phyloP scores from a whole-genome alignment of 2,888 invertebrate species.

The Phlogophora meticulosa region DNA sequence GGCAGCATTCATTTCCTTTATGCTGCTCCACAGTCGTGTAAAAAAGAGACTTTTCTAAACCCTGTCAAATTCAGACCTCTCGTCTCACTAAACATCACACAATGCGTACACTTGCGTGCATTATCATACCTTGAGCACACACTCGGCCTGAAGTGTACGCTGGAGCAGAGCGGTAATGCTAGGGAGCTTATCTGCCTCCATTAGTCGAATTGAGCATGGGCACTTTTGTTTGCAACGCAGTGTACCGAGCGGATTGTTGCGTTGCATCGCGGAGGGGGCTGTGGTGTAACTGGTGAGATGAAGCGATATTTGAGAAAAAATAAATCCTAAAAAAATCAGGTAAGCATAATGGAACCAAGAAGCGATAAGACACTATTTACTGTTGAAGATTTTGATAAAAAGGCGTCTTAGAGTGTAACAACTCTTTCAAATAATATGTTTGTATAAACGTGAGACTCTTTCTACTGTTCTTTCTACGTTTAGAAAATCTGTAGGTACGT shows the following conservation, averaged over 20 bases:
- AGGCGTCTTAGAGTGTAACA: no score
- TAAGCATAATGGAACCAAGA: no score
- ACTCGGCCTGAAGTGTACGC: conserved; percentile 51
- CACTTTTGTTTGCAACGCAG: conserved; percentile 75
- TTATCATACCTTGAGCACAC: conserved; percentile 47
- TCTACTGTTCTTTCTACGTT: no score
- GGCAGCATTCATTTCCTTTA: no score
- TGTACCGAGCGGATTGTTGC: conserved; percentile 61
- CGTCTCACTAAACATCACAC: conserved; percentile 20
- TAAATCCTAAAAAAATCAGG: no score
- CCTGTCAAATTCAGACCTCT: neutral
- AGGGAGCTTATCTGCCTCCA: conserved; percentile 71
- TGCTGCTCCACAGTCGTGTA: no score
- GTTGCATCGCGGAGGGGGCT: conserved; percentile 49
- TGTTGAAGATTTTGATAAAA: no score
- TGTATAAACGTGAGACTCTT: no score
- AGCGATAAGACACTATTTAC: no score
- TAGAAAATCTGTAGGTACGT: no score
- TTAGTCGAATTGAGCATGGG: conserved; percentile 75
- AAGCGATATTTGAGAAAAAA: neutral
- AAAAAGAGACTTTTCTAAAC: neutral
- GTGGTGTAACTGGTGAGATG: conserved; percentile 8
- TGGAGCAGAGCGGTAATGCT: conserved; percentile 52
- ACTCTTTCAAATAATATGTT: no score
- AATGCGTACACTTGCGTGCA: conserved; percentile 54